A percentile compares a stretch with the other conserved stretches of the same genome.
phyloP scores from a whole-genome alignment of 2,888 invertebrate species.

The Brenthis daphne region DNA sequence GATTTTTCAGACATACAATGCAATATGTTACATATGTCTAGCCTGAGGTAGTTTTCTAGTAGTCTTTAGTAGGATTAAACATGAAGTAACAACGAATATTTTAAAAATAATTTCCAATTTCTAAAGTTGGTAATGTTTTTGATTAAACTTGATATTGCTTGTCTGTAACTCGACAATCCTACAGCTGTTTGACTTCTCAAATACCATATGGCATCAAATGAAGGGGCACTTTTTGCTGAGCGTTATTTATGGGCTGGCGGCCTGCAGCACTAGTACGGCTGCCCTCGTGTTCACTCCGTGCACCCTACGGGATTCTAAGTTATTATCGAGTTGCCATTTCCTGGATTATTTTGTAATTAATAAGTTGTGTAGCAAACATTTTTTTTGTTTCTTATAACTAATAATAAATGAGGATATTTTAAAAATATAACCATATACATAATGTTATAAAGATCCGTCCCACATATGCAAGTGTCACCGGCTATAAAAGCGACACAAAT shows the following conservation, averaged over 20 bases:
- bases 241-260: slow-evolving; percentile 27
- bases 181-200: slow-evolving; percentile 14
- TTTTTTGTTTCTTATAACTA: background rate
- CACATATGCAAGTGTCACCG: too few species aligned
- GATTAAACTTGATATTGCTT: background rate
- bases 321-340: slow-evolving; percentile 18
- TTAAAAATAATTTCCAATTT: too few species aligned
- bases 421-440: too few species aligned
- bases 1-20: too few species aligned
- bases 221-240: slow-evolving; percentile 23
- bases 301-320: slow-evolving; percentile 25
- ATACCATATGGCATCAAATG: slow-evolving; percentile 29
- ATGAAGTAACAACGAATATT: too few species aligned
- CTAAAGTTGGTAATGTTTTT: background rate
- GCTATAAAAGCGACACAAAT: background rate
- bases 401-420: background rate
- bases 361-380: background rate
- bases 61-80: too few species aligned
- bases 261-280: slow-evolving; percentile 31
- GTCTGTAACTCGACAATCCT: background rate
- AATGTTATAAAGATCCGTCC: too few species aligned
- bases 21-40: too few species aligned
- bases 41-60: too few species aligned
- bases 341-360: slow-evolving; percentile 10
- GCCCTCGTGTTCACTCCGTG: slow-evolving; percentile 21